phyloP scores from a whole-genome alignment of 2,797 vertebrate genomes.

The Onychomys arenicola region DNA sequence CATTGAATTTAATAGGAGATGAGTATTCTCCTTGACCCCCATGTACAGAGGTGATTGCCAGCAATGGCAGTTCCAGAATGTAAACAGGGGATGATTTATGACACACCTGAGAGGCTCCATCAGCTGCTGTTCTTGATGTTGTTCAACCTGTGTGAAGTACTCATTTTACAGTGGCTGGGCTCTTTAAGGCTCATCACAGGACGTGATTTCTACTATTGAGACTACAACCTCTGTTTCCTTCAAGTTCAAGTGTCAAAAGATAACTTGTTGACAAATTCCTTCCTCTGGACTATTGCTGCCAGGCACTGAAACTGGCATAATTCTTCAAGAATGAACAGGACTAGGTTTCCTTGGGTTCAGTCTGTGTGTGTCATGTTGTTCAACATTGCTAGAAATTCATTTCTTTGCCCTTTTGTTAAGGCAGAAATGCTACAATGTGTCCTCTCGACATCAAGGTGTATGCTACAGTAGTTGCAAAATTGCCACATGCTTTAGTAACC shows the following conservation, averaged over 20 bases:
- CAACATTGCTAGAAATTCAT: background rate
- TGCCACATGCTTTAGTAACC: background rate
- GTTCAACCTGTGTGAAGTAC: background rate
- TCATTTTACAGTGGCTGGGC: background rate
- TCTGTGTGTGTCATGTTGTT: background rate
- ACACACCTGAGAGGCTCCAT: background rate
- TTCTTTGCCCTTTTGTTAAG: background rate
- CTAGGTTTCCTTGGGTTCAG: background rate
- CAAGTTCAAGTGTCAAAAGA: slow-evolving; percentile 8
- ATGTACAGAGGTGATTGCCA: slow-evolving; percentile 11
- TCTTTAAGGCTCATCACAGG: background rate
- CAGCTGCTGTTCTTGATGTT: background rate
- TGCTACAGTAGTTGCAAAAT: background rate
- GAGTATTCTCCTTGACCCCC: slow-evolving; percentile 41
- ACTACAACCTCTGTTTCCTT: background rate
- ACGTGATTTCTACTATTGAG: background rate
- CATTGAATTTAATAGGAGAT: slow-evolving; percentile 58
- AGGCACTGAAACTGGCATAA: background rate
- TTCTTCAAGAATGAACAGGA: background rate
- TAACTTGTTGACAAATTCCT: background rate
- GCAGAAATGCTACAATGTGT: background rate
- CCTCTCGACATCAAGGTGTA: background rate
- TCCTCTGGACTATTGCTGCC: background rate
- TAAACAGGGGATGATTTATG: background rate
- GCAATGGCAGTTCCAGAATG: background rate